phyloP scores from a whole-genome alignment of 1,140 invertebrate genomes.

The Matsumurasca onukii region DNA sequence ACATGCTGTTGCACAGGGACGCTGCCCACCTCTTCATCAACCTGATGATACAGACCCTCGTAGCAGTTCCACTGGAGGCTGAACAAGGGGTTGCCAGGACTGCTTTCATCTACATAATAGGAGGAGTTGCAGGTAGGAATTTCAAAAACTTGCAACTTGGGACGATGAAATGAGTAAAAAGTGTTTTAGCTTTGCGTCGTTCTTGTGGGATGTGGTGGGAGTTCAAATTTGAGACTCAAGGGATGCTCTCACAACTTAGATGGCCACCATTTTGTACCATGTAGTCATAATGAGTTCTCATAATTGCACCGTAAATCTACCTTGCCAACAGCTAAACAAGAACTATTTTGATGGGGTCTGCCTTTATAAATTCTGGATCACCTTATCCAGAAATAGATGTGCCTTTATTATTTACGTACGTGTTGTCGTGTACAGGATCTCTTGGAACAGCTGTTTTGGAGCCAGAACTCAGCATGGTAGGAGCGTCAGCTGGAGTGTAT shows the following conservation, averaged over 20 bases:
- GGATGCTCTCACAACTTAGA: not conserved
- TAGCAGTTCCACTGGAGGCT: conserved; percentile 74
- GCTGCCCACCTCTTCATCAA: conserved; percentile 60
- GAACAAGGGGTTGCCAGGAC: conserved; percentile 81
- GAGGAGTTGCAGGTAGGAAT: conserved; percentile 58
- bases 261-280: too few species aligned
- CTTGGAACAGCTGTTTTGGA: conserved; percentile 78
- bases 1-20: conserved; percentile 82
- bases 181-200: too few species aligned
- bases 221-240: not conserved
- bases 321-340: too few species aligned
- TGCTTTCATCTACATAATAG: conserved; percentile 65
- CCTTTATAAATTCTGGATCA: too few species aligned
- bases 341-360: too few species aligned
- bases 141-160: too few species aligned
- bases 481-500: conserved; percentile 94
- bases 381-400: too few species aligned
- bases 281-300: too few species aligned
- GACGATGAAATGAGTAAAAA: too few species aligned
- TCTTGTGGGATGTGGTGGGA: too few species aligned
- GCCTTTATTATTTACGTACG: too few species aligned
- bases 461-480: conserved; percentile 75
- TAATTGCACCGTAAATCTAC: too few species aligned
- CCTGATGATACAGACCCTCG: conserved; percentile 63
- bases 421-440: conserved; percentile 58